Evolutionary conservation across 2,113 vertebrate genomes (phyloP).

Genomic region (Lycaon pictus): DNA sequence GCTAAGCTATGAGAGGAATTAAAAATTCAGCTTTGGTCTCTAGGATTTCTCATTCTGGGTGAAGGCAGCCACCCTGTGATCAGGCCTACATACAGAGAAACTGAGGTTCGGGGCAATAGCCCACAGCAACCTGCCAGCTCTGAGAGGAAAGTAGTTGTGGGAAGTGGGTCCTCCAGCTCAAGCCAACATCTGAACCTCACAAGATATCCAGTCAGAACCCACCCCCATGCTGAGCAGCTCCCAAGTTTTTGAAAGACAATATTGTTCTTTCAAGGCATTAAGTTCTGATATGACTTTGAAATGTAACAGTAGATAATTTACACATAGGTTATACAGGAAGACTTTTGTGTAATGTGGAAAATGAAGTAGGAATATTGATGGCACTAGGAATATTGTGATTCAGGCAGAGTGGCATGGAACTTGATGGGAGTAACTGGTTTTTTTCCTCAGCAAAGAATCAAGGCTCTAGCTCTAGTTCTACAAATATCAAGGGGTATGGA

Average conservation of each 20-base stretch:
- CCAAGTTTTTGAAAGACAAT: constrained; percentile 29
- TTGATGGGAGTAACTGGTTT: background rate
- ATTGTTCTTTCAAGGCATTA: background rate
- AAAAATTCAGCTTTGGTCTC: background rate
- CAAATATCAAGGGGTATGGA: background rate
- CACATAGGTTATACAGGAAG: background rate
- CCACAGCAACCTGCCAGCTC: background rate
- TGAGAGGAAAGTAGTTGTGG: background rate
- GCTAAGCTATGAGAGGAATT: background rate
- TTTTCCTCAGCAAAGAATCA: background rate
- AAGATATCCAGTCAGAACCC: background rate
- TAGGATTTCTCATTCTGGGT: background rate
- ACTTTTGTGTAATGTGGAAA: background rate
- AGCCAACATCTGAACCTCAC: background rate
- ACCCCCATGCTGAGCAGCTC: background rate
- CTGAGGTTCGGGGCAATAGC: background rate
- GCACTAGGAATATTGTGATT: background rate
- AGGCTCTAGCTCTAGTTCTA: background rate
- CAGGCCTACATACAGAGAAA: background rate
- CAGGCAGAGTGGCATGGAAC: background rate
- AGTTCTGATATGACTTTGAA: background rate
- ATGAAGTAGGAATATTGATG: background rate
- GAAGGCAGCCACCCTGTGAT: background rate
- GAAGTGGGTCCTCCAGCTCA: background rate
- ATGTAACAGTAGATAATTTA: background rate